Evolutionary conservation across 92 coral and sea anemone genomes (phyloP), one percentile per base, ranked within the genome.

Genomic region (Ricordea florida): DNA sequence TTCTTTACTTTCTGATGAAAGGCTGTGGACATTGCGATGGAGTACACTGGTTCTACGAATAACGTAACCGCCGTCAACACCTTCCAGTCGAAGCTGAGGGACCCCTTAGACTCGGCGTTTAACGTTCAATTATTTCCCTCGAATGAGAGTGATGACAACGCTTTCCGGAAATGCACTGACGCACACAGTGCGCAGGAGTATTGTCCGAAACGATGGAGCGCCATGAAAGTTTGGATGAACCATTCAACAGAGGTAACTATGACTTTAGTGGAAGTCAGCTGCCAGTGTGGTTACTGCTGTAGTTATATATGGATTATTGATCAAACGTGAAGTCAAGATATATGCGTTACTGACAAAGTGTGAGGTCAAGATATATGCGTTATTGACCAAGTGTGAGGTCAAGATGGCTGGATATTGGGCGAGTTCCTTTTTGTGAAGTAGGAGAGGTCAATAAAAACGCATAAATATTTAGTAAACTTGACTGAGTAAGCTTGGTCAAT

Each of bases 151-250:
- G 75, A 52, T 6, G 68, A 83, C 24, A 27, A 65, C 14, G 83
- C 97, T 33, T 83, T 66, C 11, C 34, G 52, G 10, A 66, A 65
- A 43, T 91, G 97, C 38, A n/a, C 47, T 34, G 27, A 42, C 30
- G 66, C 50, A 9, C 56, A 57, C 2, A 61, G 69, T 43, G 97
- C 98, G 9, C 58, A 77, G 25, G 49, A 37, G 65, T 72, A 82
- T 49, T 94, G 98, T 31, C 96, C 98, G 6, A 28, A 88, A 20
- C 69, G 98, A 53, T 94, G 90, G 93, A 58, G 79, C 29, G 96
- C 98, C 3, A 89, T 88, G 88, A 64, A 68, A 38, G 66, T 43
- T 10, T 94, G 97, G 97, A 41, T 59, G 29, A 16, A 82, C 1
- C 85, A 91, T 11, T 69, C 83, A 3, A 38, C 40, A 32, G 47